phyloP scores from a whole-genome alignment of 2,888 invertebrate genomes.

The Gari tellinella region DNA sequence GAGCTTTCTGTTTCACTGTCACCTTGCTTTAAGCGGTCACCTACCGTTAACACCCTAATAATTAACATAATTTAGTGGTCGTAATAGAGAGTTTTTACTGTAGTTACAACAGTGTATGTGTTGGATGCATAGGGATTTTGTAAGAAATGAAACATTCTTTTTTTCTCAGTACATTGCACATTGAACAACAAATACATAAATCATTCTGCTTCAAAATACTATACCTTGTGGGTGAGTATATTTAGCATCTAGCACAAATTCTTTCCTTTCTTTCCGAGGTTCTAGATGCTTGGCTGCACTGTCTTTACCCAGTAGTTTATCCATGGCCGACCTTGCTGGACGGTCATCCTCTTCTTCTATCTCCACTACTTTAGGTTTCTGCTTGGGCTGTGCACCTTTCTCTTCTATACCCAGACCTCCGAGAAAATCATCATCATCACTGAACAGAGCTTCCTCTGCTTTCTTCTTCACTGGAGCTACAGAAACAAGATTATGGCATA shows the following conservation, averaged over 20 bases:
- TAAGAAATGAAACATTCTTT: too few relatives aligned
- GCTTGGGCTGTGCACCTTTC: constrained; percentile 43
- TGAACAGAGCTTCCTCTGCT: constrained; percentile 73
- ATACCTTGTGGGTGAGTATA: constrained; percentile 65
- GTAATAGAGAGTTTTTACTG: too few relatives aligned
- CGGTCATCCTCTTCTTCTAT: constrained; percentile 62
- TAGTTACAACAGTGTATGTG: too few relatives aligned
- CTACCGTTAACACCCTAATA: not conserved
- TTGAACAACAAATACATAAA: too few relatives aligned
- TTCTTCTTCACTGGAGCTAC: constrained; percentile 57
- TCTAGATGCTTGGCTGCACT: constrained; percentile 69
- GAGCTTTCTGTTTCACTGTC: too few relatives aligned
- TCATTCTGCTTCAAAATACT: not conserved
- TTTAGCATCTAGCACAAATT: constrained; percentile 80
- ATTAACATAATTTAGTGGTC: not conserved
- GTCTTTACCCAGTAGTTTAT: constrained; percentile 76
- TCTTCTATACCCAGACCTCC: constrained; percentile 74
- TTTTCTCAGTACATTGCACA: too few relatives aligned
- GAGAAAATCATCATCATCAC: constrained; percentile 79
- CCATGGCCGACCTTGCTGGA: constrained; percentile 76
- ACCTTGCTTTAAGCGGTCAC: too few relatives aligned
- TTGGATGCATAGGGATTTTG: too few relatives aligned
- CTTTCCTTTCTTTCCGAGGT: constrained; percentile 68
- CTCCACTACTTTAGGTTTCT: constrained; percentile 39
- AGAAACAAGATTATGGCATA: constrained; percentile 5